Percentiles rank a stretch among this genome's conserved stretches.
phyloP scores from a whole-genome alignment of 2,797 vertebrate genomes.

The Chromobotia macracanthus region DNA sequence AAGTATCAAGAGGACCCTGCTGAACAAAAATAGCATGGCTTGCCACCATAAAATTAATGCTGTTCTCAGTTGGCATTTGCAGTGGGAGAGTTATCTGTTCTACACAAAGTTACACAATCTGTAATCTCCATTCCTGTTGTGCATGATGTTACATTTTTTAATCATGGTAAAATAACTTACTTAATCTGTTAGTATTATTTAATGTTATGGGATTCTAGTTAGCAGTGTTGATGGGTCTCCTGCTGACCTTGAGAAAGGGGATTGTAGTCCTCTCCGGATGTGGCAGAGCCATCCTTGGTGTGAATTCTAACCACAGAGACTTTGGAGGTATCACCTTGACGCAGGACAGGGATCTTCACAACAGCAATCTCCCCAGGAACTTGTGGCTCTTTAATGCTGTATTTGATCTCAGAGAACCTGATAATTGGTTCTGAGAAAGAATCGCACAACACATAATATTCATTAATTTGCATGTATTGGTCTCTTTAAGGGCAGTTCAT shows the following conservation, averaged over 20 bases:
- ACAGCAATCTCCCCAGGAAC: constrained; percentile 74
- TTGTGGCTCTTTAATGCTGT: constrained; percentile 83
- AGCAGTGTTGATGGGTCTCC: neutral
- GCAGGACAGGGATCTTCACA: constrained; percentile 81
- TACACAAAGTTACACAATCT: neutral
- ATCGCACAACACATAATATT: neutral
- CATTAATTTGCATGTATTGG: neutral
- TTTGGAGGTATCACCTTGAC: constrained; percentile 82
- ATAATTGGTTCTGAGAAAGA: constrained; percentile 80
- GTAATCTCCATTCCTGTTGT: neutral
- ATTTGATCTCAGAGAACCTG: constrained; percentile 85
- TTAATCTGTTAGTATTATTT: neutral
- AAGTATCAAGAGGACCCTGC: neutral
- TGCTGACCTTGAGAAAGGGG: constrained; percentile 83
- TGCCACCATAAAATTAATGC: too few species aligned
- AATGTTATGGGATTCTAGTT: neutral
- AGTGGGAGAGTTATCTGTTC: constrained; percentile 1
- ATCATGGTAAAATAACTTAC: neutral
- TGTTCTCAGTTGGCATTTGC: neutral
- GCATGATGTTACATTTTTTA: neutral
- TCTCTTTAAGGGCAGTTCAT: neutral
- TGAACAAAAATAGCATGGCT: neutral
- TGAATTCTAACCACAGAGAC: constrained; percentile 86
- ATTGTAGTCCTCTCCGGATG: constrained; percentile 87
- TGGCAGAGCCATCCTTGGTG: constrained; percentile 87